phyloP scores from a whole-genome alignment of 2,888 invertebrate genomes.

The Leptinotarsa tumamoca region DNA sequence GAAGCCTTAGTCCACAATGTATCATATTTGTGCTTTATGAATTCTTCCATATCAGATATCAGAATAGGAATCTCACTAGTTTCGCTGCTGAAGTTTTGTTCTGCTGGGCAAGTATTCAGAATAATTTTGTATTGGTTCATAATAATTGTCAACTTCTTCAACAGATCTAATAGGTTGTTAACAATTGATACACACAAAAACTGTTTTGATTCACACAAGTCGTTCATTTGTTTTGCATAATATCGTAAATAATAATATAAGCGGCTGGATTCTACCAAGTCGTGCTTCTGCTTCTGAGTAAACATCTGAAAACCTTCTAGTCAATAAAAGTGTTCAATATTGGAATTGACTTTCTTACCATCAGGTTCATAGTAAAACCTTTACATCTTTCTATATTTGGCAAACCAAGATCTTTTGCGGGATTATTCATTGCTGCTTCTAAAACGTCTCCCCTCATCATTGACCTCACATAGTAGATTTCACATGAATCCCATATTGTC shows the following conservation, averaged over 20 bases:
- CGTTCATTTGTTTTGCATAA: constrained; percentile 65
- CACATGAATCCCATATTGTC: constrained; percentile 79
- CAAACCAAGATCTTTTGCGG: constrained; percentile 83
- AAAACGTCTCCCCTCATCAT: constrained; percentile 77
- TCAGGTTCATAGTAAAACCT: constrained; percentile 85
- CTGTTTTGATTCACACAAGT: constrained; percentile 55
- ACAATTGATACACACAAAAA: constrained; percentile 57
- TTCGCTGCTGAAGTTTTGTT: constrained; percentile 56
- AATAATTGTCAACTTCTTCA: constrained; percentile 69
- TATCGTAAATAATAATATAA: constrained; percentile 71
- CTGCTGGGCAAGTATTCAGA: constrained; percentile 73
- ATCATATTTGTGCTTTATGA: constrained; percentile 58
- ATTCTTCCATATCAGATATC: constrained; percentile 50
- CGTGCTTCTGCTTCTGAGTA: constrained; percentile 75
- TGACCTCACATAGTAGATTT: constrained; percentile 80
- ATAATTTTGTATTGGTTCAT: constrained; percentile 78
- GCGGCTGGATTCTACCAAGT: constrained; percentile 72
- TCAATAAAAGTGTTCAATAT: constrained; percentile 1
- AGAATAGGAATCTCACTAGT: constrained; percentile 55
- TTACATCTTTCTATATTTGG: constrained; percentile 86
- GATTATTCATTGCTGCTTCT: constrained; percentile 72
- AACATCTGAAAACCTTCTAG: constrained; percentile 68
- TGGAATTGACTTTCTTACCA: constrained; percentile 67
- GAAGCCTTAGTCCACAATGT: constrained; percentile 54
- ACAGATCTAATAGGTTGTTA: constrained; percentile 66